phyloP scores from a whole-genome alignment of 2,888 invertebrate genomes.

The Laspeyria flexula region DNA sequence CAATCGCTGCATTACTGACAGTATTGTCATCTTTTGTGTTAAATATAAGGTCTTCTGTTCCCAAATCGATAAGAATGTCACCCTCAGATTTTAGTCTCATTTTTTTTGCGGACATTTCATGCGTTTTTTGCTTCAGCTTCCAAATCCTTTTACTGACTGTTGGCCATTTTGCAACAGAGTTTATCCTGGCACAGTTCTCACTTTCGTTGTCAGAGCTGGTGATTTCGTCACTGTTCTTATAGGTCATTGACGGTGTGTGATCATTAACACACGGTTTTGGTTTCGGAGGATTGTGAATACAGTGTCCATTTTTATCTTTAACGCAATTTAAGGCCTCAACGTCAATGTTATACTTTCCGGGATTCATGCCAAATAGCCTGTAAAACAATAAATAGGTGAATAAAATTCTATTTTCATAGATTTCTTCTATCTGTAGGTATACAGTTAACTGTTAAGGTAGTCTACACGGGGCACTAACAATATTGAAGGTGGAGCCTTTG shows the following conservation, averaged over 20 bases:
- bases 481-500: too few relatives aligned
- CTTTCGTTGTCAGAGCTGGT: constrained; percentile 49
- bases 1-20: constrained; percentile 8
- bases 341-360: constrained; percentile 74
- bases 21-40: background rate
- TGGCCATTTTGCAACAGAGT: constrained; percentile 71
- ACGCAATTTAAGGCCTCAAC: constrained; percentile 72
- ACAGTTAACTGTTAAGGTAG: too few relatives aligned
- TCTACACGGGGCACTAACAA: too few relatives aligned
- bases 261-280: constrained; percentile 40
- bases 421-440: too few relatives aligned
- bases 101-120: constrained; percentile 61
- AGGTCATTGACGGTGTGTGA: constrained; percentile 41
- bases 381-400: constrained; percentile 26
- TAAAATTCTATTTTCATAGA: too few relatives aligned
- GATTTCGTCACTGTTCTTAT: constrained; percentile 50
- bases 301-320: constrained; percentile 72
- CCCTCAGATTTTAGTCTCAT: constrained; percentile 62
- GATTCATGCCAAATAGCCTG: constrained; percentile 73
- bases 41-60: constrained; percentile 57
- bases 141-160: constrained; percentile 67
- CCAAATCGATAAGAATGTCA: constrained; percentile 56
- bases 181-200: constrained; percentile 70
- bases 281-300: constrained; percentile 66
- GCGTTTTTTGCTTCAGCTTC: constrained; percentile 63